These are phyloP conservation scores for Scolopax rusticola DNA, from an alignment of 2,797 vertebrate species.

Conservation along the genomic window DNA sequence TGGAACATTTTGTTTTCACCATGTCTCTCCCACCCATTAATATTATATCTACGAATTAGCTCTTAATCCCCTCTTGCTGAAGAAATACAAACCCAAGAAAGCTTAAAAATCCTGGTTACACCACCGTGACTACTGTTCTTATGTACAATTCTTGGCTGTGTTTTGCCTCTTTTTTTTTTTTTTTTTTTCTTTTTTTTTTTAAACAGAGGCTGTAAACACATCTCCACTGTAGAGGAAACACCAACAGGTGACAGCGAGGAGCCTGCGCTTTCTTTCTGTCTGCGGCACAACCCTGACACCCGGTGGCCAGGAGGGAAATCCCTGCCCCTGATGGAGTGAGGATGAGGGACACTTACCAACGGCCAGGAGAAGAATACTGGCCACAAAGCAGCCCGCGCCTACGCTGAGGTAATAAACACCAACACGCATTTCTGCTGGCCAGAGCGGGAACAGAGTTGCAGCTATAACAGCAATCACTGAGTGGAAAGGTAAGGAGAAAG, in stretches of 20 bases:
- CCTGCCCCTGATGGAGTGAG: neutral
- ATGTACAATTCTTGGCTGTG: neutral
- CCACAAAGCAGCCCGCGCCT: conserved; percentile 97
- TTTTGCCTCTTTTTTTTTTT: neutral
- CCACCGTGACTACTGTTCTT: neutral
- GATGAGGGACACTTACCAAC: conserved; percentile 85
- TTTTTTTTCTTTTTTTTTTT: no score
- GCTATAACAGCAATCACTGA: conserved; percentile 96
- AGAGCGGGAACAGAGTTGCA: conserved; percentile 96
- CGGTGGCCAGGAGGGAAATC: neutral
- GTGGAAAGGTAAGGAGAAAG: neutral
- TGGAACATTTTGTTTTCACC: neutral
- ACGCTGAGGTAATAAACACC: conserved; percentile 99
- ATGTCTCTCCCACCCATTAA: rapidly evolving
- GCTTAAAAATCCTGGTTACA: neutral
- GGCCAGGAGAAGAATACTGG: conserved; percentile 96
- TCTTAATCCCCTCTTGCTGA: neutral
- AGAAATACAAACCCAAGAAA: neutral
- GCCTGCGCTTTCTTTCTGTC: neutral
- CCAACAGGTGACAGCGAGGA: neutral
- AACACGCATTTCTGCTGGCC: conserved; percentile 99
- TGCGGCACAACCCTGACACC: conserved; percentile 19
- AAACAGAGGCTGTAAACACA: neutral
- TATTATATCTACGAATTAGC: neutral
- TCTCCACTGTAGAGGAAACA: neutral